phyloP scores from a whole-genome alignment of 2,888 invertebrate genomes.

The Diloba caeruleocephala region DNA sequence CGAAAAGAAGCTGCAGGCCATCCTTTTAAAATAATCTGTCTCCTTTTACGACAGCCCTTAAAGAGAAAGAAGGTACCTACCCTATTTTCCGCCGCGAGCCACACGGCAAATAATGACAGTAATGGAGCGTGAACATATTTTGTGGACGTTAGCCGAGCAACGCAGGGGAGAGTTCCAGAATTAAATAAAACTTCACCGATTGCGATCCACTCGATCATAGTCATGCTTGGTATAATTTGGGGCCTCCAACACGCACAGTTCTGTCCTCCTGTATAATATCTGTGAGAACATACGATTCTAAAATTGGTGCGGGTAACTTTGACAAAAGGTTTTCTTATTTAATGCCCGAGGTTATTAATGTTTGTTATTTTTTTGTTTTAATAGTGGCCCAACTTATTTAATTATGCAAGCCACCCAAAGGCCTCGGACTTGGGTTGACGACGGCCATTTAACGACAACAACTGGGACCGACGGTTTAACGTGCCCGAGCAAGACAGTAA shows the following conservation, averaged over 20 bases:
- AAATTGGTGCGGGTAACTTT: not conserved
- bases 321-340: no score
- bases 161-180: constrained; percentile 23
- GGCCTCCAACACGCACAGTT: constrained; percentile 6
- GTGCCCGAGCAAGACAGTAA: no score
- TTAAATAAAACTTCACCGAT: constrained; percentile 36
- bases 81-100: not conserved
- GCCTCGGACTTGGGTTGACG: no score
- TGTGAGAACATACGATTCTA: not conserved
- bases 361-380: no score
- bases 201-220: constrained; percentile 35
- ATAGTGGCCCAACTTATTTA: no score
- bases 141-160: constrained; percentile 5
- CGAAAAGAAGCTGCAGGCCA: no score
- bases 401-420: no score
- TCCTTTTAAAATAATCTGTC: no score
- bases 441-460: no score
- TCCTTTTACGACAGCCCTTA: not conserved
- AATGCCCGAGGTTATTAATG: no score
- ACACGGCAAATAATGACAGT: constrained; percentile 11
- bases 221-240: constrained; percentile 8
- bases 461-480: no score
- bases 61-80: not conserved
- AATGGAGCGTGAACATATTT: constrained; percentile 21
- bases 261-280: constrained; percentile 13